Conservation (phyloP, 2,797 vertebrate species). For the Crotalus adamanteus region DNA sequence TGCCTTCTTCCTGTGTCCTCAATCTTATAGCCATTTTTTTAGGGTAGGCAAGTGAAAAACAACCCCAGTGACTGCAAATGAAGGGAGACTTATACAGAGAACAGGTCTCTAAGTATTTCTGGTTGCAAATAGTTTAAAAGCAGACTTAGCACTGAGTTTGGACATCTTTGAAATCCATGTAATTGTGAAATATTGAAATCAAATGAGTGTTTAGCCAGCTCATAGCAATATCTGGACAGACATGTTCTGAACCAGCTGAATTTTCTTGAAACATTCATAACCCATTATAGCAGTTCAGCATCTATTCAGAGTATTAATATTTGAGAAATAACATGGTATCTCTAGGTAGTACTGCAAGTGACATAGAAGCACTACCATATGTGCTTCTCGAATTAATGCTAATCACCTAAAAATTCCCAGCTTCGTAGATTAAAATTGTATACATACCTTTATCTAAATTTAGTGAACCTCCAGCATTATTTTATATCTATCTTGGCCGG, state of each 20-base stretch:
- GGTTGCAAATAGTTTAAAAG: not conserved
- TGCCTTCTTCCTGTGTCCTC: not conserved
- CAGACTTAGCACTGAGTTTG: not conserved
- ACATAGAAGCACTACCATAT: not conserved
- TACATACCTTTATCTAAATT: not conserved
- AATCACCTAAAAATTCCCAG: not conserved
- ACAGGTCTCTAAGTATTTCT: not conserved
- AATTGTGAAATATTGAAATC: not conserved
- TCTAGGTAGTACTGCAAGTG: not conserved
- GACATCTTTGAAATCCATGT: not conserved
- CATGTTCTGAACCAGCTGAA: not conserved
- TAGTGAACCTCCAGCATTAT: not conserved
- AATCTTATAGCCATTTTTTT: not conserved
- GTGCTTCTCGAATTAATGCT: not conserved
- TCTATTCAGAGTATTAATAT: not conserved
- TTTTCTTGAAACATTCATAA: not conserved
- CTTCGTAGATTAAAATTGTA: not conserved
- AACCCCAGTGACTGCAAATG: not conserved
- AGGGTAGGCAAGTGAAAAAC: not conserved
- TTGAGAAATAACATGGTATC: not conserved
- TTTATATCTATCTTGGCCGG: not conserved
- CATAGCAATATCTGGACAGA: not conserved
- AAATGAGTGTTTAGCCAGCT: not conserved
- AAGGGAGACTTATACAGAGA: not conserved
- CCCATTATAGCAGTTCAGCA: not conserved